phyloP scores from a whole-genome alignment of 1,140 invertebrate species.

The Hesperophylax magnus region DNA sequence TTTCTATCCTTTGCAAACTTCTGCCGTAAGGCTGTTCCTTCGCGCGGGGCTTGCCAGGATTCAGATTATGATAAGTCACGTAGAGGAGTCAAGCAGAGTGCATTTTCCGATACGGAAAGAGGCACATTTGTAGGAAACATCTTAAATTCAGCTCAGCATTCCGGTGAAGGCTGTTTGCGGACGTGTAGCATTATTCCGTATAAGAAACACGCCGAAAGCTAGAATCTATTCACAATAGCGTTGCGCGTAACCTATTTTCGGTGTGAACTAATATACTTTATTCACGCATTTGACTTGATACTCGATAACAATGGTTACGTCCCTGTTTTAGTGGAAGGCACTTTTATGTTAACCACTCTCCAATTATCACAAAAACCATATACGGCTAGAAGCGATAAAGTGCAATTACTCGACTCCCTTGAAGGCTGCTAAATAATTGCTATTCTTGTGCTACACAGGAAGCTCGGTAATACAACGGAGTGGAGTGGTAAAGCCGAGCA shows the following conservation, averaged over 20 bases:
- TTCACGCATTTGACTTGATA: too few relatives aligned
- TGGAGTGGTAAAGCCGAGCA: background rate
- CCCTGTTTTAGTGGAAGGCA: too few relatives aligned
- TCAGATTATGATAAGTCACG: constrained; percentile 37
- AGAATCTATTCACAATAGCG: background rate
- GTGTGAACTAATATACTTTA: too few relatives aligned
- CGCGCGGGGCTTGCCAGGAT: background rate
- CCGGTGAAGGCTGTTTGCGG: constrained; percentile 10
- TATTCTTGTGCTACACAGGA: background rate
- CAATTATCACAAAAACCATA: background rate
- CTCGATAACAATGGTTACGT: too few relatives aligned
- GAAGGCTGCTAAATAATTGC: constrained; percentile 14
- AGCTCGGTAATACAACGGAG: background rate
- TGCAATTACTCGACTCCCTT: constrained; percentile 1
- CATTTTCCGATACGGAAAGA: constrained; percentile 24
- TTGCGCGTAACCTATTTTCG: too few relatives aligned
- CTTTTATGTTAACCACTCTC: too few relatives aligned
- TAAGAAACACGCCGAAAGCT: background rate
- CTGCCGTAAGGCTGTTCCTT: background rate
- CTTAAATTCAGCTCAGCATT: background rate
- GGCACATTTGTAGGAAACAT: constrained; percentile 16
- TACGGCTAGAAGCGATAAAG: constrained; percentile 9
- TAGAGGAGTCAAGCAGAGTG: constrained; percentile 28
- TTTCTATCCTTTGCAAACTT: background rate
- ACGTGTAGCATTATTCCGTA: constrained; percentile 11